Evolutionary conservation across 1,140 invertebrate species (phyloP), one percentile per base, ranked within the genome.

Genomic region (Ceratosolen solmsi): DNA sequence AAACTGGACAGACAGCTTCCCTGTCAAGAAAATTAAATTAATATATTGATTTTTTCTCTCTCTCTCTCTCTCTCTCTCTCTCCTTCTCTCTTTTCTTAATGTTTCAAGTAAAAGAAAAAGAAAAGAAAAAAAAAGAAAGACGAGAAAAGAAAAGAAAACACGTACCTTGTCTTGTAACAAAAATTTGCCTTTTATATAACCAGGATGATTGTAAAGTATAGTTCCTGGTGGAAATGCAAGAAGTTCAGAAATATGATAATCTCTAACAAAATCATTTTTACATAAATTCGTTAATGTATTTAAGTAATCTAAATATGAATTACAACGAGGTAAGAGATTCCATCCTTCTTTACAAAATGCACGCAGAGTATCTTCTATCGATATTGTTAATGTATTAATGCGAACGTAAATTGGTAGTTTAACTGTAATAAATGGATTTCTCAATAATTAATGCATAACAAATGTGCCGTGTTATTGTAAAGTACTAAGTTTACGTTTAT

Each of bases 161-260:
- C n/a, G 1, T 92, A 97, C 97, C 93, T 98, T 99, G 92, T 99
- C 98, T 91, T 99, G 98, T 30, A 99, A 90, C 85, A 98, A 92
- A 82, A 99, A 93, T 84, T 93, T 92, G 78, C 96, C 95, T 85
- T 94, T 92, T 76, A 92, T 89, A 88, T 96, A 97, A 70, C 95
- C 90, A 13, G 89, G 85, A 91, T 96, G 93, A 80, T 94, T 88
- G 88, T 95, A 93, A 84, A 98, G 94, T 82, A 94, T 91, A 0
- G 95, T 95, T 41, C 93, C 93, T 38, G 93, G 87, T 72, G 95
- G 93, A 89, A 99, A 99, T 63, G 96, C 94, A 73, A 99, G 92
- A 25, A 99, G 88, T 84, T 97, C 95, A 72, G 95, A 94, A 49
- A 99, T 92, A 91, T 98, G 95, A 82, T 95, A 93, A 88, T 99